phyloP scores from a whole-genome alignment of 2,888 invertebrate genomes.

The Hyppa rectilinea region DNA sequence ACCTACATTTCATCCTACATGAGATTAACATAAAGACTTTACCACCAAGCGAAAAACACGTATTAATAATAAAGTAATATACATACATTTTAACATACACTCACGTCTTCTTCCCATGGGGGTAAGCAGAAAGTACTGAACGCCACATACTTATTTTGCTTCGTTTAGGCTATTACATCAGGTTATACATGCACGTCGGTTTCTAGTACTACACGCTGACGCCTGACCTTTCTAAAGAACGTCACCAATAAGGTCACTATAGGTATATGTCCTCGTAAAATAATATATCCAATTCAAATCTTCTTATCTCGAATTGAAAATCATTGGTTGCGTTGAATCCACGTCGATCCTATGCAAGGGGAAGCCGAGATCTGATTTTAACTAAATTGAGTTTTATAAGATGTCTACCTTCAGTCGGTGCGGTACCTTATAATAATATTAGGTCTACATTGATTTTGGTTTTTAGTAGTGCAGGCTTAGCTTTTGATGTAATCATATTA shows the following conservation, averaged over 20 bases:
- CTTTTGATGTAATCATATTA: background rate
- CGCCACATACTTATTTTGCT: too few relatives aligned
- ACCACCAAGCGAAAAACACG: constrained; percentile 49
- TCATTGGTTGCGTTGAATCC: constrained; percentile 78
- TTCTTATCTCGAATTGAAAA: constrained; percentile 85
- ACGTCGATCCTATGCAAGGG: constrained; percentile 73
- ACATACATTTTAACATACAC: too few relatives aligned
- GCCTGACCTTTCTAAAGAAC: too few relatives aligned
- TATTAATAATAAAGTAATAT: constrained; percentile 75
- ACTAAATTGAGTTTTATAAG: constrained; percentile 84
- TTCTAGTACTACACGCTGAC: too few relatives aligned
- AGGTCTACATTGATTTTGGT: constrained; percentile 49
- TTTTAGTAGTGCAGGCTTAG: background rate
- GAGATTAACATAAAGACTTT: constrained; percentile 24
- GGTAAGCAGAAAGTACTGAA: too few relatives aligned
- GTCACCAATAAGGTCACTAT: too few relatives aligned
- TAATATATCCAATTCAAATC: constrained; percentile 76
- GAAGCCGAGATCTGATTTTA: constrained; percentile 80
- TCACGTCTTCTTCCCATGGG: too few relatives aligned
- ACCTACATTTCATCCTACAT: background rate
- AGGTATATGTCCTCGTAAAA: too few relatives aligned
- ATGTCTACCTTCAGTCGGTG: constrained; percentile 68
- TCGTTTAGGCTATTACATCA: too few relatives aligned
- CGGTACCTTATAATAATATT: constrained; percentile 66
- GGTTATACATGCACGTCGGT: too few relatives aligned